Evolutionary conservation across 2,888 invertebrate genomes (phyloP).

Genomic region (Clunio marinus): DNA sequence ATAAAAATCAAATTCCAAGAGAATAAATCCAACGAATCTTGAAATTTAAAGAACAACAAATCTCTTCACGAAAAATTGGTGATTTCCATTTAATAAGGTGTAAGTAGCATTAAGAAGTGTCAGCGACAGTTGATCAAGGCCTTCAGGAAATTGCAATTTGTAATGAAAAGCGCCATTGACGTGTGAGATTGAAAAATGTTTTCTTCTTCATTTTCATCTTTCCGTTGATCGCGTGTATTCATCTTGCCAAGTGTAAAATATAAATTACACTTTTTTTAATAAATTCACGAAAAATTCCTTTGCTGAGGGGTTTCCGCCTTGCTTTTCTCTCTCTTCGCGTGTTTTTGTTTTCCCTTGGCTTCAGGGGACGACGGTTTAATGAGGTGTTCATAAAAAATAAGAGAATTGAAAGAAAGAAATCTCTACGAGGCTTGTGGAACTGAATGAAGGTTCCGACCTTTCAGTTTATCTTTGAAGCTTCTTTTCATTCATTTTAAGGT

Average conservation of each 20-base stretch:
- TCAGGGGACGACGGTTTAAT: constrained; percentile 17
- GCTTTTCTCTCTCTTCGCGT: neutral
- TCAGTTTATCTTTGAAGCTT: neutral
- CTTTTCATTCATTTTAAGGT: neutral
- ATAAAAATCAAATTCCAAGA: constrained; percentile 6
- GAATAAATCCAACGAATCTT: neutral
- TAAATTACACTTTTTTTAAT: constrained; percentile 22
- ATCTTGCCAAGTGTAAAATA: constrained; percentile 30
- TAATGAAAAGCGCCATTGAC: constrained; percentile 35
- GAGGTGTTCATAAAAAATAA: constrained; percentile 38
- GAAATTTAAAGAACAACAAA: no score
- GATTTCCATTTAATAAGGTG: constrained; percentile 33
- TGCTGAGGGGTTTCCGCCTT: constrained; percentile 29
- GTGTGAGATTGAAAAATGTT: constrained; percentile 31
- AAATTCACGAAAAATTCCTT: constrained; percentile 21
- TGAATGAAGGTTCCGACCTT: neutral
- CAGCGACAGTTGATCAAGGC: constrained; percentile 23
- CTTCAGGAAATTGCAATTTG: constrained; percentile 33
- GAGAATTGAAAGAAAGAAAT: constrained; percentile 16
- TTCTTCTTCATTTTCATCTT: constrained; percentile 23
- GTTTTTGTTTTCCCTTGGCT: no score
- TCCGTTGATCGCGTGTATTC: constrained; percentile 14
- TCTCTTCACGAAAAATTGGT: constrained; percentile 13
- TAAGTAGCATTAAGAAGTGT: constrained; percentile 35
- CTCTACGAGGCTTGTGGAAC: constrained; percentile 1